Conservation (phyloP, 2,888 invertebrate species). For the Balanococcus diminutus region DNA sequence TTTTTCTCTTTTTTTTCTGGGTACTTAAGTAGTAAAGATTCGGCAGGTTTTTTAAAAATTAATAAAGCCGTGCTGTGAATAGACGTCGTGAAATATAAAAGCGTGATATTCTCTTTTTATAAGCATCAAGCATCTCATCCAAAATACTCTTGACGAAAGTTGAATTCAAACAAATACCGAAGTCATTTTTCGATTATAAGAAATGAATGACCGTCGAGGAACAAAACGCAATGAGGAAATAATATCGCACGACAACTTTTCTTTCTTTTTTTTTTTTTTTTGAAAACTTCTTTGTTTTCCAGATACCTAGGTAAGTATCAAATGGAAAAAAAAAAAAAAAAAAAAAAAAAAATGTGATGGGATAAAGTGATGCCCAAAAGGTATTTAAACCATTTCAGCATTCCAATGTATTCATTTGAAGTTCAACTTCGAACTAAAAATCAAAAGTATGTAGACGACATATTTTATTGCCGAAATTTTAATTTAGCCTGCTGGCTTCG, state of each 20-base stretch:
- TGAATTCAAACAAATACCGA: conserved; percentile 19
- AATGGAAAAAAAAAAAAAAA: neutral
- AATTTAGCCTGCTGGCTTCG: neutral
- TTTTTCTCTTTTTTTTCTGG: no score
- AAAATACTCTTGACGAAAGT: neutral
- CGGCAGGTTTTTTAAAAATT: conserved; percentile 43
- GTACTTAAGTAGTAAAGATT: neutral
- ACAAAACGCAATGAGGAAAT: neutral
- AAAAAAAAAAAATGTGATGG: no score
- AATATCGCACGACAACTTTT: neutral
- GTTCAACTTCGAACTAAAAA: neutral
- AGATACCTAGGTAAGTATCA: neutral
- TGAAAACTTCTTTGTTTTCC: neutral
- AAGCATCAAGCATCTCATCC: neutral
- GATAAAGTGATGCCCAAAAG: neutral
- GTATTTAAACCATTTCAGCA: neutral
- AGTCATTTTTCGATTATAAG: conserved; percentile 33
- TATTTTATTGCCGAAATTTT: neutral
- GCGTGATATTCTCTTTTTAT: neutral
- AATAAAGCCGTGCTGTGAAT: neutral
- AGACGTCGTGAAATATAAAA: neutral
- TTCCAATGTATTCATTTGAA: neutral
- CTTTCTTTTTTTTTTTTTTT: no score
- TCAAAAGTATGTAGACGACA: neutral
- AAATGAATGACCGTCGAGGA: neutral